phyloP scores from a whole-genome alignment of 2,888 invertebrate species.

The Ornithoptera priamus region DNA sequence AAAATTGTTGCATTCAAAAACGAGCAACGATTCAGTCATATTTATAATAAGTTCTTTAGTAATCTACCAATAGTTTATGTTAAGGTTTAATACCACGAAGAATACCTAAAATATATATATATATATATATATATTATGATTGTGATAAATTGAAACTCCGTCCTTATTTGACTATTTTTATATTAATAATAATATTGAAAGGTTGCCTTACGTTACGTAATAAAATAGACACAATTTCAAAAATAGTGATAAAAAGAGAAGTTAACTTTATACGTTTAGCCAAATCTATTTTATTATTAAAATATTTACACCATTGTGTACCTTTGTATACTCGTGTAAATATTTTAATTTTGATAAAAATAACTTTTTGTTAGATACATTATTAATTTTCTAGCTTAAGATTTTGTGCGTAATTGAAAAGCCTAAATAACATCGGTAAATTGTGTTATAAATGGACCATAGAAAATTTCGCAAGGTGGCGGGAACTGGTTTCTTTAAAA shows the following conservation, averaged over 20 bases:
- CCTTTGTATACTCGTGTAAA: background rate
- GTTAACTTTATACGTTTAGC: slow-evolving; percentile 11
- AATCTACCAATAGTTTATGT: slow-evolving; percentile 54
- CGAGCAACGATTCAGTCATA: slow-evolving; percentile 64
- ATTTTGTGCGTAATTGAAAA: background rate
- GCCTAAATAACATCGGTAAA: background rate
- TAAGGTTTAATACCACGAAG: slow-evolving; percentile 39
- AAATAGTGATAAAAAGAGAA: background rate
- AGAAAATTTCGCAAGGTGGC: slow-evolving; percentile 47
- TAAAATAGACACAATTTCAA: slow-evolving; percentile 37
- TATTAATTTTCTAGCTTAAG: background rate
- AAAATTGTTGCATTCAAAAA: slow-evolving; percentile 48
- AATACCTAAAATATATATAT: slow-evolving; percentile 33
- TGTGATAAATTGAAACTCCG: slow-evolving; percentile 65
- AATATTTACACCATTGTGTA: slow-evolving; percentile 9
- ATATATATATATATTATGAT: slow-evolving; percentile 33
- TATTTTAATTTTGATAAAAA: background rate
- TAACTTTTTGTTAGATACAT: background rate
- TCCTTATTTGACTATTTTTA: slow-evolving; percentile 44
- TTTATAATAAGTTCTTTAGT: slow-evolving; percentile 47
- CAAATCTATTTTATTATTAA: background rate
- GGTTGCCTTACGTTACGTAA: slow-evolving; percentile 77
- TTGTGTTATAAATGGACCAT: slow-evolving; percentile 6
- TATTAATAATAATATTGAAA: slow-evolving; percentile 40
- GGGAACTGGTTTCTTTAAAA: slow-evolving; percentile 43